Evolutionary conservation across 2,797 vertebrate species (phyloP).

Genomic region (Pipistrellus kuhlii): DNA sequence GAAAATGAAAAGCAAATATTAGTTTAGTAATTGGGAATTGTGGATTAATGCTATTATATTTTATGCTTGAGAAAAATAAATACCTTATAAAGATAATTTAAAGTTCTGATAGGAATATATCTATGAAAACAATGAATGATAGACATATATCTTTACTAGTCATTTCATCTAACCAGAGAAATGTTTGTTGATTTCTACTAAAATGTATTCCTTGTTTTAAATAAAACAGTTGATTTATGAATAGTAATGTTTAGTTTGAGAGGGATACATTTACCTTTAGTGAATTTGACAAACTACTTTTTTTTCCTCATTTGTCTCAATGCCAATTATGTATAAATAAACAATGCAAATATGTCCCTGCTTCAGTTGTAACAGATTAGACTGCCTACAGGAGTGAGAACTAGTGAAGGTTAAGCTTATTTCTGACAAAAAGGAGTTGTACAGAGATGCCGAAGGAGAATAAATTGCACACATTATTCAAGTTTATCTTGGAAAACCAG

Average conservation of each 20-base stretch:
- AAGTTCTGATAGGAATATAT: neutral
- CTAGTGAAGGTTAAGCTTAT: neutral
- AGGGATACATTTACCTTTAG: neutral
- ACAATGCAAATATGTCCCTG: neutral
- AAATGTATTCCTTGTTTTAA: neutral
- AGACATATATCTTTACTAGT: neutral
- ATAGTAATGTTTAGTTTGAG: neutral
- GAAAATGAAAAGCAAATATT: neutral
- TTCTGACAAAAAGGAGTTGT: neutral
- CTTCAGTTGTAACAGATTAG: neutral
- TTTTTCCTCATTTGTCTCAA: neutral
- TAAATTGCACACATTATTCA: neutral
- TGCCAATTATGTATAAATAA: neutral
- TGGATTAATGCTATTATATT: neutral
- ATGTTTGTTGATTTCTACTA: neutral
- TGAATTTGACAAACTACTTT: neutral
- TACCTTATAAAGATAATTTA: neutral
- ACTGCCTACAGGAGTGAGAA: neutral
- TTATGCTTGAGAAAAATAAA: neutral
- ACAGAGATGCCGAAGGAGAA: neutral
- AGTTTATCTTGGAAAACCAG: neutral
- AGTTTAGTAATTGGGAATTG: neutral
- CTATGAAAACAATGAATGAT: neutral
- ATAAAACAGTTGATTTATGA: constrained; percentile 5
- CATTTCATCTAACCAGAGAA: neutral